Base-by-base conservation (phyloP, 2,797 vertebrate species). In the Forpus xanthops region DNA sequence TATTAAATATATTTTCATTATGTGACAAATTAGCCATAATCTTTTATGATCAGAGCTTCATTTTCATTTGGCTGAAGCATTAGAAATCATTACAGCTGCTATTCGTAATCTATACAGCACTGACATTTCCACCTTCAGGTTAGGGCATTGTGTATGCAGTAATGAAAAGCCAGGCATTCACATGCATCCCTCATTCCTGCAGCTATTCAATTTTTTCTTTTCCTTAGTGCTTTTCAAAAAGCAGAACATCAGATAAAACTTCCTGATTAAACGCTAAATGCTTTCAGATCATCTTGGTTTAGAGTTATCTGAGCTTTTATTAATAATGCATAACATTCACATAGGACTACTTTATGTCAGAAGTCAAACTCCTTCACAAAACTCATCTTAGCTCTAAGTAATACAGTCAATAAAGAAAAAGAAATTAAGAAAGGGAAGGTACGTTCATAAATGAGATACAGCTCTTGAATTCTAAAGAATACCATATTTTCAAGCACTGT, bases 251-350 rank as follows among this genome's bases (percentile, higher is more conserved):
- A 87, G 79, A 80, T 78, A 84, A 62, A 77, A 83, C 90, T 80
- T 85, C 15, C 47, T 78, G 90, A 89, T 95, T 65, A 94, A 80
- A 91, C 37, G 53, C 66, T 91, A 90, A 93, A 87, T 77, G 65
- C 33, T 87, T 87, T 80, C 61, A 45, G n/a, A 93, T 27, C 68
- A 68, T 62, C 61, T 87, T 93, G 88, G 64, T 90, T 89, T 76
- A 90, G 39, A 84, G 71, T 64, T 87, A 94, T 80, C 76, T 56
- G n/a, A 86, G 27, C 42, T 90, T 76, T 86, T 62, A 74, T 85
- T 93, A 77, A 87, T 76, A 95, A 93, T 61, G 70, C 17, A 7
- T 89, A 95, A 68, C 35, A 82, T 65, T 83, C 68, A 89, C 14
- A 68, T 33, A 58, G 28, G 44, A 50, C 60, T 87, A 65, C 75